Base-by-base conservation (phyloP, 2,113 vertebrate species). In the Heloderma charlesbogerti region DNA sequence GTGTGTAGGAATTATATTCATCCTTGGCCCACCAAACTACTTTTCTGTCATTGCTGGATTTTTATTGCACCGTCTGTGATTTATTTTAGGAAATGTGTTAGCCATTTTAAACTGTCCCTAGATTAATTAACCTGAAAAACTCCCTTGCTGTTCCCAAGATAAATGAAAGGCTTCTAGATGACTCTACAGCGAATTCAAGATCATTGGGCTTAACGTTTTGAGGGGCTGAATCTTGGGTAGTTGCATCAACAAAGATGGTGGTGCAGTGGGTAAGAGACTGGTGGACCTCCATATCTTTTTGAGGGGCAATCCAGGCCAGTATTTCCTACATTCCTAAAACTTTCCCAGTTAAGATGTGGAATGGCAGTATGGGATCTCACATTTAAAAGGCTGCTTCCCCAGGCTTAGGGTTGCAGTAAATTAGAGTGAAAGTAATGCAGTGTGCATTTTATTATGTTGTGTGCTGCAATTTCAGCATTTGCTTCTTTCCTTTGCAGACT, bases 61-160 rank as follows among this genome's bases (percentile, higher is more conserved):
- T 63, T 86, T 78, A 86, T 86, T 86, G 83, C 74, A 6, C 82
- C 1, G 60, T 29, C 83, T 90, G 83, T 77, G 57, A 71, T 51
- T 67, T 57, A 45, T 90, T 90, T 66, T 27, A 48, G 43, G n/a
- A 45, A 86, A 77, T 15, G 43, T 45, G 40, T 45, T 51, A 51
- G 43, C 83, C 40, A 22, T 88, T 90, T 82, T 79, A 54, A 34
- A 51, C 60, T 20, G 3, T 48, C 74, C 63, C 34, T 66, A 29
- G 45, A 78, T 66, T 45, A 84, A 84, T 78, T 78, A 85, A 78
- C 63, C 74, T 51, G 22, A 31, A 79, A 51, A 40, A 31, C 63
- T 51, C 77, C 60, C 48, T 77, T 78, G 72, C 60, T 78, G 72
- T 31, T 86, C 34, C 74, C 18, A 4, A 51, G 72, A 20, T 31